Evolutionary conservation across 92 coral and sea anemone species (phyloP), one percentile per base, ranked within the genome.

Genomic region (Heliopora coerulea): DNA sequence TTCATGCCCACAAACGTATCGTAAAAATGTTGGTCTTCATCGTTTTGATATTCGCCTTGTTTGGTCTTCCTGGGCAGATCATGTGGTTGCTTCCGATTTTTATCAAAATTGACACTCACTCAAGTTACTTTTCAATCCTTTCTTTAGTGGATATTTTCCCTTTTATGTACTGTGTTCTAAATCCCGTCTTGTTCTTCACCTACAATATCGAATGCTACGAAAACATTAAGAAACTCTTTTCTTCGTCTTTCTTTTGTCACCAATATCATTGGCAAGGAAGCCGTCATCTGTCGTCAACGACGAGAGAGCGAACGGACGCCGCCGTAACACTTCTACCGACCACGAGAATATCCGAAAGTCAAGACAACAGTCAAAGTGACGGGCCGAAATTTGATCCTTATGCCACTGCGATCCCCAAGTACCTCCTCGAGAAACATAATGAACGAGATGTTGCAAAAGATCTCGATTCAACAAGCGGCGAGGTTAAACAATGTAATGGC

Each of bases 61-160:
- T 96, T 60, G 78, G 91, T 18, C 78, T 95, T 31, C 99, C 99
- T 68, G 91, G 91, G 59, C 99, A 95, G 79, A 80, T 95, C 30
- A 88, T 90, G 49, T 95, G 99, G 99, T 68, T 95, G 17, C 30
- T 70, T 3, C 74, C 74, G 6, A 41, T 49, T 25, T 1, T 49
- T 12, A 48, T 48, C 29, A 27, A 48, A 3, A 48, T 67, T 18
- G 49, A 67, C 10, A 1, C 44, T n/a, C 5, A 46, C 59, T 14
- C 74, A 9, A 30, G 48, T 30, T 67, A 67, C 33, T 67, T 44
- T 14, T 0, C 58, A 27, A 67, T 67, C 21, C 74, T 46, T 17
- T 67, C 74, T 14, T 29, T 67, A 18, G 59, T 67, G 12, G 74
- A 67, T 29, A 67, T 67, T 44, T 67, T 67, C 39, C 32, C 32